Base-by-base conservation (phyloP, 2,888 invertebrate genomes). In the Plusia festucae region DNA sequence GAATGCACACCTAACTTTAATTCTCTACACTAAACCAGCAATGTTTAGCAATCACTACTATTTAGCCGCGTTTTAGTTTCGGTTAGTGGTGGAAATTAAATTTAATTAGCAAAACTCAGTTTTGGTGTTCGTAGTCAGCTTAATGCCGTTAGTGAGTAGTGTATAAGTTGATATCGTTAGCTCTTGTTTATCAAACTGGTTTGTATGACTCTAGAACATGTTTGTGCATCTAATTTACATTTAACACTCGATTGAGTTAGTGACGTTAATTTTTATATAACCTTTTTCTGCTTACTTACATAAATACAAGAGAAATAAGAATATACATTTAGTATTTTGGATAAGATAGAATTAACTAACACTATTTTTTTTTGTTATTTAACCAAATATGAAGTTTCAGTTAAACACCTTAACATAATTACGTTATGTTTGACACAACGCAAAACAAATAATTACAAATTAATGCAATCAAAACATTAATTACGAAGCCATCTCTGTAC, bases 111-210 rank as follows among this genome's bases (percentile, higher is more conserved):
- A 57, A 52, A 72, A 68, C 60, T 65, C 61, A 64, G 68, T 78
- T 67, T 70, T 68, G 58, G 73, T 64, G 70, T 70, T 79, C 67
- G 52, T 71, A 77, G 73, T 51, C 57, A 44, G 63, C 65, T 63
- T 71, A 78, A 74, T 69, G 58, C 55, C 30, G 67, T 81, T 81
- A 76, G 63, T 40, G 18, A 53, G 8, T 62, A 63, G 54, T 60
- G 67, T 73, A 69, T 76, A 59, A 69, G 63, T 69, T 81, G 67
- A 70, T 81, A 78, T 72, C 44, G 70, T 71, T 73, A 61, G 64
- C 56, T 49, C 18, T 60, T 62, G 67, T 68, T 61, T 61, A 64
- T 62, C 65, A 55, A 68, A 72, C 57, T 57, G 22, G 32, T 59
- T 62, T 27, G 64, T 63, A 78, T 69, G 72, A 67, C 62, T 64